A percentile compares a stretch with the other conserved stretches of the same genome.
These are phyloP conservation scores for Poeciliopsis paucimaculata DNA, from an alignment of 2,797 vertebrate species.

Conservation along the genomic window DNA sequence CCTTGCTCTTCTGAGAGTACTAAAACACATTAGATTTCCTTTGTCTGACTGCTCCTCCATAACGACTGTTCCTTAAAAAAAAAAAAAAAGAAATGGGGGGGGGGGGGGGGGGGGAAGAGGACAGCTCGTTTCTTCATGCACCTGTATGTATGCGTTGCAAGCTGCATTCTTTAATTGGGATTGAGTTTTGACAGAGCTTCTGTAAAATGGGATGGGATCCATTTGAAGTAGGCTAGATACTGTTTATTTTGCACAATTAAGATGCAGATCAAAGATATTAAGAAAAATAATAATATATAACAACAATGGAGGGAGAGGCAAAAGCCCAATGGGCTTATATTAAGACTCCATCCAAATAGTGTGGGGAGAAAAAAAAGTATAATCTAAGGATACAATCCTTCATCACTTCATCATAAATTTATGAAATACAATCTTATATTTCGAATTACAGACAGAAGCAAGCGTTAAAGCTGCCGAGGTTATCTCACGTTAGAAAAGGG, in stretches of 20 bases:
- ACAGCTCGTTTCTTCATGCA: background rate
- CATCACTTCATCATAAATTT: no score
- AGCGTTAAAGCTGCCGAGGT: background rate
- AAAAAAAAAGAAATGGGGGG: background rate
- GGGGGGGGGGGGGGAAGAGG: no score
- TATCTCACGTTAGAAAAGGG: background rate
- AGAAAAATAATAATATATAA: background rate
- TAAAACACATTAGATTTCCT: background rate
- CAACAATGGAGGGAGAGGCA: background rate
- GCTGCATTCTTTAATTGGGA: background rate
- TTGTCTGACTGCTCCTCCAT: background rate
- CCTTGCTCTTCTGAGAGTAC: conserved; percentile 2
- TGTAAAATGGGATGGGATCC: background rate
- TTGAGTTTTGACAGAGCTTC: background rate
- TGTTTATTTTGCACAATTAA: background rate
- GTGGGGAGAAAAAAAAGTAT: no score
- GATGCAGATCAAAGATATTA: background rate
- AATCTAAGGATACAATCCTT: no score
- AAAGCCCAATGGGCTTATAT: no score
- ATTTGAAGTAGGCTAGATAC: background rate
- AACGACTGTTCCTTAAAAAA: background rate
- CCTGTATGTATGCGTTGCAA: background rate
- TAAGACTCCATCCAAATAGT: no score
- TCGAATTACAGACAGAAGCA: background rate
- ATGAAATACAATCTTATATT: no score